Evolutionary conservation across 1,140 invertebrate genomes (phyloP).

Genomic region (Ylistrum balloti): DNA sequence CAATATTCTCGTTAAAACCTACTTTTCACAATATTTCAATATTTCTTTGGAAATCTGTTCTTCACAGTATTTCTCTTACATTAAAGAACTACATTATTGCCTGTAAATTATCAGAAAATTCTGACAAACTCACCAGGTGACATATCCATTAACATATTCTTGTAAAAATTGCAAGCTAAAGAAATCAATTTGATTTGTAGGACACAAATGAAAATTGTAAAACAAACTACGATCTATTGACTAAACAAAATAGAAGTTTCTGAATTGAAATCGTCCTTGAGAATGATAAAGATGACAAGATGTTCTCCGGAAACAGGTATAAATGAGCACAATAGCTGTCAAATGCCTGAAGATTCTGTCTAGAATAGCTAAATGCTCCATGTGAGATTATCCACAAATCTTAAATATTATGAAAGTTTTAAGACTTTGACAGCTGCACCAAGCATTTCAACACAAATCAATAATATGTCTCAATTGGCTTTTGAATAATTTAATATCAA

Average conservation of each 20-base stretch:
- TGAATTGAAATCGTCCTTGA: not conserved
- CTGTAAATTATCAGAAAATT: no score
- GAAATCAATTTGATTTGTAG: not conserved
- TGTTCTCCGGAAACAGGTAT: not conserved
- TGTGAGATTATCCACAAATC: not conserved
- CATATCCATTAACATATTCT: no score
- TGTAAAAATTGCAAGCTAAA: no score
- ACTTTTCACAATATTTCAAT: no score
- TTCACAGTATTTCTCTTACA: no score
- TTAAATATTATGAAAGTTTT: not conserved
- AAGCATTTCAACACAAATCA: slow-evolving; percentile 22
- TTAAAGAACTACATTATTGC: no score
- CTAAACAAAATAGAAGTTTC: not conserved
- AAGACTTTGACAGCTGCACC: not conserved
- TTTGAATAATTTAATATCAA: slow-evolving; percentile 36
- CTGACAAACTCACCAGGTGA: no score
- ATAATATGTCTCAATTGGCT: slow-evolving; percentile 27
- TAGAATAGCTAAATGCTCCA: not conserved
- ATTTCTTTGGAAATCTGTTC: no score
- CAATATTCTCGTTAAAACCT: no score
- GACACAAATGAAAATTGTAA: not conserved
- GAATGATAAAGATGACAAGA: not conserved
- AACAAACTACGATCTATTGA: not conserved
- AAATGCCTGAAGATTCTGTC: not conserved
- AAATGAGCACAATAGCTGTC: not conserved